Percentiles rank a stretch among this genome's conserved stretches.
These are phyloP conservation scores for Cheilosia vernalis DNA, from an alignment of 2,888 invertebrate genomes.

Conservation along the genomic window DNA sequence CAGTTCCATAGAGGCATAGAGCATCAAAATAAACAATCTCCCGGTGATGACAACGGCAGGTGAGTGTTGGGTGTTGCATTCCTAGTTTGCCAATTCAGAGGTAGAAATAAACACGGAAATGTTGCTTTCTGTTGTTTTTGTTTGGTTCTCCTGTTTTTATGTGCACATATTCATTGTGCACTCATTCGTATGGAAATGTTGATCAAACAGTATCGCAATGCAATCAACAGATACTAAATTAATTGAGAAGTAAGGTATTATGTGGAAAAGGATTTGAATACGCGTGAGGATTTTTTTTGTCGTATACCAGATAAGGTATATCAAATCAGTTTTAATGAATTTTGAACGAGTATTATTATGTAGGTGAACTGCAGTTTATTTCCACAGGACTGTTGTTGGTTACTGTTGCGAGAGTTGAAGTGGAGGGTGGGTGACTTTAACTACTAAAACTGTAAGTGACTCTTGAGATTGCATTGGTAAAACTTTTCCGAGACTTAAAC, in stretches of 20 bases:
- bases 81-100: constrained; percentile 10
- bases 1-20: neutral
- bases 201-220: constrained; percentile 48
- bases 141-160: neutral
- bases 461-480: too few relatives aligned
- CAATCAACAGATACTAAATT: constrained; percentile 58
- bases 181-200: constrained; percentile 19
- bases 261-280: constrained; percentile 1
- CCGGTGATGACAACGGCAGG: neutral
- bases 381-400: too few relatives aligned
- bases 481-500: too few relatives aligned
- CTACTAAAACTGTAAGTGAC: too few relatives aligned
- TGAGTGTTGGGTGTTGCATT: too few relatives aligned
- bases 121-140: neutral
- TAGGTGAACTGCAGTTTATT: neutral
- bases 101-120: constrained; percentile 17
- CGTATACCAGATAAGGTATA: neutral
- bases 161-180: neutral
- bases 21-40: neutral
- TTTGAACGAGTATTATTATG: neutral
- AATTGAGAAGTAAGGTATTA: constrained; percentile 31
- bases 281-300: neutral
- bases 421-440: too few relatives aligned
- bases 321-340: constrained; percentile 23
- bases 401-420: too few relatives aligned